Conservation (phyloP, 2,113 vertebrate genomes). For the Oceanodroma tethys region DNA sequence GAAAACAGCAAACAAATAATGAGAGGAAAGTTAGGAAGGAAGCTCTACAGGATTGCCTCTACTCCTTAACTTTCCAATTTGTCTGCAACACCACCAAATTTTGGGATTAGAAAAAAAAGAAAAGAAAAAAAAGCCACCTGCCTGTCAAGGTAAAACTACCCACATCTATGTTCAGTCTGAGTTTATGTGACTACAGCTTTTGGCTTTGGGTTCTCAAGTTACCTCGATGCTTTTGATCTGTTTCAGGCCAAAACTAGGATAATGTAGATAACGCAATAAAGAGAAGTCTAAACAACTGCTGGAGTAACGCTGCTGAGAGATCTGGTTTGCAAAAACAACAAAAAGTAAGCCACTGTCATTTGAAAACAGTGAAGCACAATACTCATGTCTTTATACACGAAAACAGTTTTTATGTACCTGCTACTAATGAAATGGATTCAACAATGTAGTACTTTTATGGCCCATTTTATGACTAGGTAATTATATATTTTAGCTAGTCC, state of each 20-base stretch:
- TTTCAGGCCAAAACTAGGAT: background rate
- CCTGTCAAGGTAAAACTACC: background rate
- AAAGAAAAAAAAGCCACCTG: background rate
- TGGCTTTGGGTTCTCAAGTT: background rate
- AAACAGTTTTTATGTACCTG: slow-evolving; percentile 16
- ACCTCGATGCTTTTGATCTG: background rate
- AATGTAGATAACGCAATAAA: background rate
- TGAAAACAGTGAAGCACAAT: background rate
- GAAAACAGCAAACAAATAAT: background rate
- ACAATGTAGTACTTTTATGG: slow-evolving; percentile 46
- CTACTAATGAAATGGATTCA: slow-evolving; percentile 35
- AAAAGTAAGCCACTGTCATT: background rate
- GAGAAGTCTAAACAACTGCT: background rate
- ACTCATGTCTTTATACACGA: background rate
- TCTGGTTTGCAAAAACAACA: background rate
- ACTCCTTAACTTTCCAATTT: background rate
- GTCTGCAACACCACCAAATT: background rate
- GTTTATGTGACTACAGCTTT: background rate
- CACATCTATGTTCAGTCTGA: background rate
- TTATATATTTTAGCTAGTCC: slow-evolving; percentile 61
- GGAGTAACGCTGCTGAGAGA: background rate
- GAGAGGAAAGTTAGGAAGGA: background rate
- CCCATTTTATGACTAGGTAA: slow-evolving; percentile 55
- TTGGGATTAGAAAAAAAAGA: background rate
- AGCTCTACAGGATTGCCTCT: background rate